Evolutionary conservation across 2,797 vertebrate species (phyloP), one percentile per base, ranked within the genome.

Genomic region (Cirrhinus mrigala): DNA sequence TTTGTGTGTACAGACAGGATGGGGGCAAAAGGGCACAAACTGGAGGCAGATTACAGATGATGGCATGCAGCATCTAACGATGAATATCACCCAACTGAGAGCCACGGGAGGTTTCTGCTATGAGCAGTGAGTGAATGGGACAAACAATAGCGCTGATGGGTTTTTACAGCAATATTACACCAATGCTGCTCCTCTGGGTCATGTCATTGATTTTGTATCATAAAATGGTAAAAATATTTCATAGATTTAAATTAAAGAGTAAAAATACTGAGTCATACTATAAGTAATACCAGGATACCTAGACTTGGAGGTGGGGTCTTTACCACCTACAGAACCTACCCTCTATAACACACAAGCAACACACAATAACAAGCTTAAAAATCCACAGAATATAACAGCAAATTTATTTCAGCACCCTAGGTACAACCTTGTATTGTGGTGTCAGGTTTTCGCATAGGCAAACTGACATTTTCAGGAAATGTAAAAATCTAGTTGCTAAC

Each of bases 1-100:
- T 86, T 86, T 90, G 91, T 80, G 27, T 81, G 92, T 91, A 85
- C 82, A 74, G 16, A 68, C 9, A 86, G 92, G 94, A 93, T 92
- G 87, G 82, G 93, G 92, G 89, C 91, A 91, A 81, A 86, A 90
- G 88, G 46, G 90, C 84, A 90, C 16, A 81, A 50, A 69, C 58
- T 50, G 24, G 40, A 18, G 60, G 69, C 29, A 70, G 16, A 75
- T 40, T 76, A 68, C 80, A 86, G 18, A 50, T 50, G 10, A 77
- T 46, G 8, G 60, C 60, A 40, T 29, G 37, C 82, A 68, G 62
- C 37, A 24, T 48, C 16, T 69, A 48, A 24, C 20, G 62, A 68
- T 69, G 62, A 56, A 37, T 56, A 75, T 56, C 56, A 74, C 40
- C 40, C 85, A 58, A 56, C 44, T 29, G 77, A 0, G 83, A 89